Evolutionary conservation across 2,888 invertebrate genomes (phyloP).

Genomic region (Lasioglossum leucozonium): DNA sequence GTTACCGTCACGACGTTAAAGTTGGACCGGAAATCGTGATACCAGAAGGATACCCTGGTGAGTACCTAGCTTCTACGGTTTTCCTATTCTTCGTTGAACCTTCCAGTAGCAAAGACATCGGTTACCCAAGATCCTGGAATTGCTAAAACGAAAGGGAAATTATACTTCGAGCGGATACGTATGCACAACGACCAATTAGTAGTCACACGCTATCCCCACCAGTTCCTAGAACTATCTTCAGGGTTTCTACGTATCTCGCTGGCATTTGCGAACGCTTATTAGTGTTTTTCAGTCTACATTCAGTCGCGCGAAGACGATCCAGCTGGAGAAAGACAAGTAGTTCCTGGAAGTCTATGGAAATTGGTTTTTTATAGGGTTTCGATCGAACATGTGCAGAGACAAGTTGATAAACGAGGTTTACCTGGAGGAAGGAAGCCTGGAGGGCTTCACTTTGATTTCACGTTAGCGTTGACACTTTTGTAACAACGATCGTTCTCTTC

Average conservation of each 20-base stretch:
- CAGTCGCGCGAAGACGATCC: not conserved
- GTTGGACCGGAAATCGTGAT: constrained; percentile 85
- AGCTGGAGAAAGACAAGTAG: not conserved
- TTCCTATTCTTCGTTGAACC: not conserved
- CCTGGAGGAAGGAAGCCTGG: too few relatives aligned
- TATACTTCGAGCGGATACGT: not conserved
- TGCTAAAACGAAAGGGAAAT: not conserved
- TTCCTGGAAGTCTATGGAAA: not conserved
- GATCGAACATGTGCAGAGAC: not conserved
- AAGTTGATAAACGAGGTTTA: not conserved
- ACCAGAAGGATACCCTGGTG: constrained; percentile 85
- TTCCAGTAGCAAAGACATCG: not conserved
- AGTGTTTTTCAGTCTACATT: not conserved
- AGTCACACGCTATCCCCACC: not conserved
- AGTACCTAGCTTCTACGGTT: constrained; percentile 63
- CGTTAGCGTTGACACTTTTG: not conserved
- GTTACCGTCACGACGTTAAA: constrained; percentile 85
- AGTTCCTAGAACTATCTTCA: not conserved
- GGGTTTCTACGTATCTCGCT: not conserved
- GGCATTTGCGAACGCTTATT: not conserved
- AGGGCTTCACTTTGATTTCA: not conserved
- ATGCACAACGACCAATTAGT: not conserved
- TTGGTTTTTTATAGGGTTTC: not conserved
- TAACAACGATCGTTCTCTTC: not conserved
- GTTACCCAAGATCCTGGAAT: not conserved